Percentiles rank a stretch among this genome's conserved stretches.
phyloP scores from a whole-genome alignment of 2,888 invertebrate genomes.

The Gasteruption jaculator region DNA sequence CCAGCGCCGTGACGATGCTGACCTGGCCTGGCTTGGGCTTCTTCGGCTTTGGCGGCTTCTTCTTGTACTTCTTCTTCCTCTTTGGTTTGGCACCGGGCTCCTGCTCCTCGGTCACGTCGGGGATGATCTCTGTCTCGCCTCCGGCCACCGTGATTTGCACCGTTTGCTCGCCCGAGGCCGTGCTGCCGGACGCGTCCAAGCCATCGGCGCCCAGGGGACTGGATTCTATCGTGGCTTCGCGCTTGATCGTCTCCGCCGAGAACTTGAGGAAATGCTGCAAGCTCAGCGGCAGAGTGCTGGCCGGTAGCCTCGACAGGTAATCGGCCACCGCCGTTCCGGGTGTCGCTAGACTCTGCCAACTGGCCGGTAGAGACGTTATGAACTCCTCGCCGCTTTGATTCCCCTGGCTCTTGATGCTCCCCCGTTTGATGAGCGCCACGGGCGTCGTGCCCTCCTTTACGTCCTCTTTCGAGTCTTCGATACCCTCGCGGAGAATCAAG shows the following conservation, averaged over 20 bases:
- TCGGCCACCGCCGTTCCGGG: conserved; percentile 54
- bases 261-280: conserved; percentile 64
- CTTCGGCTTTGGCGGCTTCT: conserved; percentile 73
- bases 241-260: conserved; percentile 57
- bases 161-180: conserved; percentile 49
- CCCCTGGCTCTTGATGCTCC: conserved; percentile 49
- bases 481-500: conserved; percentile 58
- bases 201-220: conserved; percentile 50
- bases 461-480: conserved; percentile 52
- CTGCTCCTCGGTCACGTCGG: conserved; percentile 46
- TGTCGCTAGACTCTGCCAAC: conserved; percentile 55
- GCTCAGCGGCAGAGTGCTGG: conserved; percentile 56
- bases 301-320: conserved; percentile 53
- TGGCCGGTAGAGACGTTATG: conserved; percentile 54
- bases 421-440: conserved; percentile 52
- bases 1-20: conserved; percentile 69
- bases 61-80: conserved; percentile 77
- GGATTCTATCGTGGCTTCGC: conserved; percentile 52
- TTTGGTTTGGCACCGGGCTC: conserved; percentile 53
- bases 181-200: conserved; percentile 42
- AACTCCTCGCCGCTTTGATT: conserved; percentile 46
- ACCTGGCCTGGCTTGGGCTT: conserved; percentile 78
- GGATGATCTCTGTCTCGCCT: conserved; percentile 52
- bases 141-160: conserved; percentile 54
- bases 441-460: conserved; percentile 52